Percentiles rank a stretch among this genome's conserved stretches.
phyloP scores from a whole-genome alignment of 2,797 vertebrate genomes.

The Nasua narica region DNA sequence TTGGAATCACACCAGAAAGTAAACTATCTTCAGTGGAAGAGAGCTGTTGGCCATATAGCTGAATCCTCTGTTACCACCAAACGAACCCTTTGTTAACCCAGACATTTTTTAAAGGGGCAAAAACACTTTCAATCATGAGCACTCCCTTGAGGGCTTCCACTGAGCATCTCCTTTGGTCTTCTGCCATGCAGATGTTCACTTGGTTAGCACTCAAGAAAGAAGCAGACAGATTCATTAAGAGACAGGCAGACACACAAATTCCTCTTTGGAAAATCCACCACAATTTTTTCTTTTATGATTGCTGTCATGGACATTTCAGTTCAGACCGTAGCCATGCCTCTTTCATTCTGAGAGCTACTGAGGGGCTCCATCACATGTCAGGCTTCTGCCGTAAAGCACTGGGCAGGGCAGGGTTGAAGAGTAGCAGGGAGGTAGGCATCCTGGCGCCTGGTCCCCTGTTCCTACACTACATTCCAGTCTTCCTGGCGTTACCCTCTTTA shows the following conservation, averaged over 20 bases:
- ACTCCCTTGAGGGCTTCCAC: not conserved
- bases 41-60: not conserved
- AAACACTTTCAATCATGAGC: slow-evolving; percentile 52
- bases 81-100: not conserved
- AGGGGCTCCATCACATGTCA: not conserved
- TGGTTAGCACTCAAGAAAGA: slow-evolving; percentile 67
- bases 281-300: slow-evolving; percentile 58
- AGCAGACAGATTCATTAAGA: slow-evolving; percentile 72
- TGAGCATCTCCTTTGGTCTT: slow-evolving; percentile 45
- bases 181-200: slow-evolving; percentile 69
- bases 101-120: slow-evolving; percentile 26
- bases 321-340: not conserved
- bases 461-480: not conserved
- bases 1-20: not conserved
- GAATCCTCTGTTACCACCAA: not conserved
- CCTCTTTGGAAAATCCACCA: slow-evolving; percentile 59
- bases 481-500: slow-evolving; percentile 17
- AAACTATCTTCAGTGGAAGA: not conserved
- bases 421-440: not conserved
- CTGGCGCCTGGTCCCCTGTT: not conserved
- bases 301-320: slow-evolving; percentile 24
- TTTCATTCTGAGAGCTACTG: slow-evolving; percentile 60
- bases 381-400: not conserved
- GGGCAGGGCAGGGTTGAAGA: not conserved
- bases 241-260: slow-evolving; percentile 61